Conservation (phyloP, 2,888 invertebrate genomes). For the Rotaria sp. region DNA sequence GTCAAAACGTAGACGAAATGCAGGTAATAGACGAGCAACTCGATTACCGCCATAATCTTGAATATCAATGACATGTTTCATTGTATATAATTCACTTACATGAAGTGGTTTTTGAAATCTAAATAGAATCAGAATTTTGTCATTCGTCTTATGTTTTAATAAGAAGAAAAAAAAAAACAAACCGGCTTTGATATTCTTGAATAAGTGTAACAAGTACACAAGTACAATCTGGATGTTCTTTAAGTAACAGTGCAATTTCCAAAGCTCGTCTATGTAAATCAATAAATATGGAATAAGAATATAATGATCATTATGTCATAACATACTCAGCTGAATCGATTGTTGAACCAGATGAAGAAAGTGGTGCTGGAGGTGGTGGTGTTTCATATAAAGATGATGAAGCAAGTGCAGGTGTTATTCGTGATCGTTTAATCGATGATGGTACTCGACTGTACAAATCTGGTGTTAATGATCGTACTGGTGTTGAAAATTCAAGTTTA, state of each 20-base stretch:
- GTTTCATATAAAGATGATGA: neutral
- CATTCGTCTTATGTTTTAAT: neutral
- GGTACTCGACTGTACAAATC: constrained; percentile 8
- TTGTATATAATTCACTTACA: constrained; percentile 22
- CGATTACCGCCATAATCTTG: constrained; percentile 19
- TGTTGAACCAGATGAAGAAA: neutral
- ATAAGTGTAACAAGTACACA: constrained; percentile 17
- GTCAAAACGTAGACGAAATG: neutral
- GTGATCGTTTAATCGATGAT: neutral
- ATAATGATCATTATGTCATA: neutral
- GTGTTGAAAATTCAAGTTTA: constrained; percentile 1
- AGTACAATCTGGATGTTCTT: constrained; percentile 12
- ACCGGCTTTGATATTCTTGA: constrained; percentile 31
- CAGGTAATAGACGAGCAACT: neutral
- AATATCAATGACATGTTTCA: constrained; percentile 7
- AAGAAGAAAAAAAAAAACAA: neutral
- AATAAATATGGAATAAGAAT: neutral
- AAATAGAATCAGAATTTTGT: neutral
- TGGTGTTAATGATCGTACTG: neutral
- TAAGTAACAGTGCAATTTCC: neutral
- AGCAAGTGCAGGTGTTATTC: neutral
- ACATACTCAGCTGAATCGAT: neutral
- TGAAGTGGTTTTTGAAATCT: constrained; percentile 16
- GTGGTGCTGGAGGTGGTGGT: constrained; percentile 6
- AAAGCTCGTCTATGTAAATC: neutral